Evolutionary conservation across 2,888 invertebrate species (phyloP), one percentile per base, ranked within the genome.

Genomic region (Drosophila picticornis): DNA sequence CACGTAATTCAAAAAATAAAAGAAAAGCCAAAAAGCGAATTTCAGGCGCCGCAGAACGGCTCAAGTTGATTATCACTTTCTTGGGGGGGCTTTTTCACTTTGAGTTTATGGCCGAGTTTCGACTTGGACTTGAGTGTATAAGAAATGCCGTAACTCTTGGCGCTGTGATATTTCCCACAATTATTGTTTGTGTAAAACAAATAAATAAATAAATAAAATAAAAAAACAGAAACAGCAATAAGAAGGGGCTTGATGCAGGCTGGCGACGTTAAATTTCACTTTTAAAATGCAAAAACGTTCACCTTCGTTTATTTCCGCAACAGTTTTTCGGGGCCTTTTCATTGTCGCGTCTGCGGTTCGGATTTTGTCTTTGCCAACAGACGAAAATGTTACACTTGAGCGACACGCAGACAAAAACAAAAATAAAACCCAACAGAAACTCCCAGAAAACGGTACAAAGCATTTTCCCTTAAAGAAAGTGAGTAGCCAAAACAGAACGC

Each of bases 291-390:
- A 80, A 88, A 86, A 71, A 56, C 81, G 82, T 85, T 88, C 88
- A 88, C 90, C 88, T 90, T 90, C 90, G 88, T 75, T 88, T 85
- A 88, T 90, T 90, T 88, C 88, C 88, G 90, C 88, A 78, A 87
- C 71, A 67, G 81, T 61, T 72, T 81, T 84, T 72, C 68, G 59
- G 36, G 65, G 66, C 10, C 31, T 58, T 61, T 70, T 81, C 78
- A 75, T 76, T 84, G 76, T 77, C 82, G 84, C 83, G 57, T 73
- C 59, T 61, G 57, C 43, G 64, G 61, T n/a, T 68, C 51, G 31
- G 34, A 27, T 60, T 76, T 69, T 74, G 27, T 31, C 57, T 46
- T 43, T 13, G 29, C 51, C 29, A 29, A 16, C 51, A 19, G 22
- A 31, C 72, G 71, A 74, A 83, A 86, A 80, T 58, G 73, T 88